Evolutionary conservation across 1,140 invertebrate species (phyloP).

Genomic region (Drosophila paulistorum): DNA sequence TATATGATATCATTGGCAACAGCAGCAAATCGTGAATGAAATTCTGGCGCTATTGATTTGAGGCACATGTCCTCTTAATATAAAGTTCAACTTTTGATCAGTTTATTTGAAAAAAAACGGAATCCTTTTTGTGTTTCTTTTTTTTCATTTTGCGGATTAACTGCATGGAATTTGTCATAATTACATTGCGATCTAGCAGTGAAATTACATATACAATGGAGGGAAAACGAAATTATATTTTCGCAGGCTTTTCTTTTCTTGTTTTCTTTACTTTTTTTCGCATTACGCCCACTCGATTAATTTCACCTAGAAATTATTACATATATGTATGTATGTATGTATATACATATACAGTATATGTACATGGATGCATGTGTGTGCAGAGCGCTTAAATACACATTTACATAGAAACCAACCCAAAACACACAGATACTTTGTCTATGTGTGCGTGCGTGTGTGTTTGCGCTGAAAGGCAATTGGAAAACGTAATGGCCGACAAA

Average conservation of each 20-base stretch:
- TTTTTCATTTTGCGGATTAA: background rate
- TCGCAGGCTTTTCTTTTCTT: constrained; percentile 28
- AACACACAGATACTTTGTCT: constrained; percentile 25
- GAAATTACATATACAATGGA: background rate
- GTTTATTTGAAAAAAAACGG: background rate
- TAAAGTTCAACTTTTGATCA: background rate
- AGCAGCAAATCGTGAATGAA: background rate
- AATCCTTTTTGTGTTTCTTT: background rate
- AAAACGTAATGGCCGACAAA: constrained; percentile 77
- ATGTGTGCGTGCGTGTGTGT: constrained; percentile 30
- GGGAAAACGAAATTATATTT: constrained; percentile 32
- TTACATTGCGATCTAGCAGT: background rate
- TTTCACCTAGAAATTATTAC: constrained; percentile 56
- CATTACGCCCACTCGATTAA: constrained; percentile 49
- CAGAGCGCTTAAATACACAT: constrained; percentile 38
- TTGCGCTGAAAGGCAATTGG: constrained; percentile 68
- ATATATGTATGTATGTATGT: constrained; percentile 30
- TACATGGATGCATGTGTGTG: constrained; percentile 9
- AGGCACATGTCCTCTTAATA: background rate
- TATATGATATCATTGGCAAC: constrained; percentile 39
- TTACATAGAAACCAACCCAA: constrained; percentile 28
- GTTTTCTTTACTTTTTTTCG: constrained; percentile 33
- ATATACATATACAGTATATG: constrained; percentile 6
- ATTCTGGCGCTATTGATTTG: background rate
- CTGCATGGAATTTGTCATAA: background rate